phyloP scores from a whole-genome alignment of 2,888 invertebrate genomes.

The Drosophila longiperda region DNA sequence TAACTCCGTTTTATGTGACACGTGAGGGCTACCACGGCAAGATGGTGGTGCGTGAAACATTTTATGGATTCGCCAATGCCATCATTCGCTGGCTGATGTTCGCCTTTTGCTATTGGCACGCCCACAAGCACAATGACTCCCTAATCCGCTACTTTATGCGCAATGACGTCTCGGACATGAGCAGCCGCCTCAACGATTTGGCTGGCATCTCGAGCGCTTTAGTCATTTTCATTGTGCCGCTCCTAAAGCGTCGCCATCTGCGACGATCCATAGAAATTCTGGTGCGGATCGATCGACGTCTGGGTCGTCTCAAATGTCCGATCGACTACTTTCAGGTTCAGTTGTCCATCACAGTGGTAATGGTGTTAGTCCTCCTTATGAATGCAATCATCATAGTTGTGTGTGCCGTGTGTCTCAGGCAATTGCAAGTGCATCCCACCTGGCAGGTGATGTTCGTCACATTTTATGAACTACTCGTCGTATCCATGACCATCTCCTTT shows the following conservation, averaged over 20 bases:
- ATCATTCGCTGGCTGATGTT: constrained; percentile 61
- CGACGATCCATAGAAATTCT: constrained; percentile 29
- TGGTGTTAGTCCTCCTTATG: constrained; percentile 22
- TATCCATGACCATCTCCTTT: constrained; percentile 57
- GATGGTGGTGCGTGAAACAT: constrained; percentile 41
- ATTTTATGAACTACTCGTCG: constrained; percentile 46
- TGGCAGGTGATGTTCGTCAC: constrained; percentile 59
- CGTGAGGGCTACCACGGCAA: constrained; percentile 12
- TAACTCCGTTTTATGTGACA: constrained; percentile 58
- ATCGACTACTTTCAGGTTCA: constrained; percentile 31
- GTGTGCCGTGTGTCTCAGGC: constrained; percentile 46
- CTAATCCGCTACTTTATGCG: constrained; percentile 67
- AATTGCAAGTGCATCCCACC: constrained; percentile 49
- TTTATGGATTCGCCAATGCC: constrained; percentile 64
- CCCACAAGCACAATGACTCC: constrained; percentile 44
- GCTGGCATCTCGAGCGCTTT: constrained; percentile 49
- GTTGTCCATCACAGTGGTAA: background rate
- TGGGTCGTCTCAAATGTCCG: constrained; percentile 14
- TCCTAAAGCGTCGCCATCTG: constrained; percentile 49
- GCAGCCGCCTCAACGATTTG: constrained; percentile 51
- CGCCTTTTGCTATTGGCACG: constrained; percentile 59
- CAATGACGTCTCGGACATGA: constrained; percentile 53
- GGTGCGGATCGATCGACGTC: constrained; percentile 36
- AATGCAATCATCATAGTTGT: constrained; percentile 37
- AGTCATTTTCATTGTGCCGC: constrained; percentile 56